Percentiles rank a stretch among this genome's conserved stretches.
phyloP scores from a whole-genome alignment of 92 coral and sea anemone genomes.

The Paragorgia papillata region DNA sequence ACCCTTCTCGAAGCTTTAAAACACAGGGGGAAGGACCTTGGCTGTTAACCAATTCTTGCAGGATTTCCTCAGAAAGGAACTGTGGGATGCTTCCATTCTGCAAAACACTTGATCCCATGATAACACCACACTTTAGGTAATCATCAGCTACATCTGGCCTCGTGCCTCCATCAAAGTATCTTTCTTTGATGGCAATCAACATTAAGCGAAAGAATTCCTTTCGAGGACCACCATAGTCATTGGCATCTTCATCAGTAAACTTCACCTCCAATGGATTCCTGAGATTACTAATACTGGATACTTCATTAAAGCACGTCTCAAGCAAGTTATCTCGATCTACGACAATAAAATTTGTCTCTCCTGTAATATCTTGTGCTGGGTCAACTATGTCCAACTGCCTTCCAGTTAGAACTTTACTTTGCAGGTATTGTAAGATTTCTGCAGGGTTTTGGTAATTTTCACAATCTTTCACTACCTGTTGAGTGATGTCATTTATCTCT shows the following conservation, averaged over 20 bases:
- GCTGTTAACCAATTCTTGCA: slow-evolving; percentile 46
- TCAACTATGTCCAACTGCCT: slow-evolving; percentile 60
- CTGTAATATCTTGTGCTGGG: slow-evolving; percentile 28
- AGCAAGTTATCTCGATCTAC: slow-evolving; percentile 52
- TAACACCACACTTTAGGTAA: slow-evolving; percentile 46
- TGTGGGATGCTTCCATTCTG: too few relatives aligned
- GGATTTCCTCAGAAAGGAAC: slow-evolving; percentile 46
- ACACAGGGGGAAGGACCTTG: slow-evolving; percentile 50
- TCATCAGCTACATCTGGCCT: slow-evolving; percentile 49
- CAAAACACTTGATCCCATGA: slow-evolving; percentile 43
- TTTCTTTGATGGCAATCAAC: slow-evolving; percentile 60
- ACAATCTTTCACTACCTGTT: slow-evolving; percentile 46
- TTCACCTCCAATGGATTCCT: slow-evolving; percentile 53
- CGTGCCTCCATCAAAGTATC: slow-evolving; percentile 55
- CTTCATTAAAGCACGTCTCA: slow-evolving; percentile 36
- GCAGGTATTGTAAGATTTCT: slow-evolving; percentile 53
- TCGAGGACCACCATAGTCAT: too few relatives aligned
- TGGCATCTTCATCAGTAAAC: slow-evolving; percentile 51
- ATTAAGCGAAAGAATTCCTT: too few relatives aligned
- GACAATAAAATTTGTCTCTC: slow-evolving; percentile 54
- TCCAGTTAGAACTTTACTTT: slow-evolving; percentile 51
- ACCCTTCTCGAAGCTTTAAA: slow-evolving; percentile 21
- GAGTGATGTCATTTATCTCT: slow-evolving; percentile 32
- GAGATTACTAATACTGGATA: slow-evolving; percentile 29
- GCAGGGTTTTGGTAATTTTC: slow-evolving; percentile 28